phyloP scores from a whole-genome alignment of 2,888 invertebrate genomes.

The Rosalia funebris region DNA sequence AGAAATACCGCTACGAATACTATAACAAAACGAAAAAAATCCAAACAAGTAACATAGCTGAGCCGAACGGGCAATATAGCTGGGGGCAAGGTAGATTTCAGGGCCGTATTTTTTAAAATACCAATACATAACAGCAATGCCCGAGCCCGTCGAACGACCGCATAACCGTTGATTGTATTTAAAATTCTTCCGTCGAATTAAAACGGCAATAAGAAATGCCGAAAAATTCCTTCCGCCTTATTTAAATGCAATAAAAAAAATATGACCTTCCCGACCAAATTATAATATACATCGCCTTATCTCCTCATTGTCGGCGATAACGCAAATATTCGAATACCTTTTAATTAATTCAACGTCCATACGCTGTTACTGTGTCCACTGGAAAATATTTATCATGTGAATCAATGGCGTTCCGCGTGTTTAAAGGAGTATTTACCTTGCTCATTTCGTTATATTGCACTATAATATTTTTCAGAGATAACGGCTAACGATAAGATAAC shows the following conservation, averaged over 20 bases:
- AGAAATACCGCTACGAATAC: conserved; percentile 25
- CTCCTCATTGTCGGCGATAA: neutral
- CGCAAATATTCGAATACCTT: neutral
- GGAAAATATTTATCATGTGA: conserved; percentile 1
- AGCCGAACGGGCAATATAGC: conserved; percentile 25
- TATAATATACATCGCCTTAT: neutral
- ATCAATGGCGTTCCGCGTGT: neutral
- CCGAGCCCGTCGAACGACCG: neutral
- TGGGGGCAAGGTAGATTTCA: conserved; percentile 73
- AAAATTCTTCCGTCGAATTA: conserved; percentile 5
- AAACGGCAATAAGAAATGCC: neutral
- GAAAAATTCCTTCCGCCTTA: neutral
- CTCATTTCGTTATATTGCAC: conserved; percentile 1
- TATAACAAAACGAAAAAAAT: conserved; percentile 26
- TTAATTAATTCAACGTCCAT: neutral
- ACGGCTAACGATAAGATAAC: conserved; percentile 10
- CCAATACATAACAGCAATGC: conserved; percentile 24
- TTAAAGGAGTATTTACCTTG: neutral
- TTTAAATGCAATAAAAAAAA: neutral
- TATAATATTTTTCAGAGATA: conserved; percentile 8
- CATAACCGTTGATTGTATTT: conserved; percentile 3
- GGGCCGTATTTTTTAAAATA: conserved; percentile 30
- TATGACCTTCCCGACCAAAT: neutral
- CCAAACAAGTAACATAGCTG: conserved; percentile 4
- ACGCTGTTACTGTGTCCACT: neutral